These are phyloP conservation scores for Thripadectes ignobilis DNA, from an alignment of 2,797 vertebrate genomes.

Conservation along the genomic window DNA sequence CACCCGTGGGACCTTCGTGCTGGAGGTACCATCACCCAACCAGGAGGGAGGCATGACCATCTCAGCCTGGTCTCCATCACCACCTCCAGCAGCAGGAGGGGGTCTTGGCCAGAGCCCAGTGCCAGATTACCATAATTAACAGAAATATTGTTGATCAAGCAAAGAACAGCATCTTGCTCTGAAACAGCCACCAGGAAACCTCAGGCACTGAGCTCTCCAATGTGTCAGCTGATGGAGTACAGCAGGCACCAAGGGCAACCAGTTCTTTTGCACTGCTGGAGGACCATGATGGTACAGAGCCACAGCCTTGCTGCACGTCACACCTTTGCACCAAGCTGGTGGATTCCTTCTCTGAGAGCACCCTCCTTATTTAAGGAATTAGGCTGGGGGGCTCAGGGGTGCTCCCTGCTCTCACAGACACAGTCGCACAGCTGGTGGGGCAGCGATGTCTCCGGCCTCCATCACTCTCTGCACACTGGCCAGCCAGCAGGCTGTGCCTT, in stretches of 20 bases:
- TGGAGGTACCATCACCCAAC: background rate
- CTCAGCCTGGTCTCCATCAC: background rate
- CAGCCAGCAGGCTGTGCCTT: background rate
- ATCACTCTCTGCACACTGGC: background rate
- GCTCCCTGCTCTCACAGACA: accelerated
- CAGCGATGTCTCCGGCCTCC: background rate
- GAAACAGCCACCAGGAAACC: background rate
- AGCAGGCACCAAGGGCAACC: accelerated
- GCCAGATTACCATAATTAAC: background rate
- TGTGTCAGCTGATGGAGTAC: background rate
- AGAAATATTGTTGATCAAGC: background rate
- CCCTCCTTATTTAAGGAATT: background rate
- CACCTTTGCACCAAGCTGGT: background rate
- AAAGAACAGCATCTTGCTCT: background rate
- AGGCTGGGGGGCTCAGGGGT: background rate
- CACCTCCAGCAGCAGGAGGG: background rate
- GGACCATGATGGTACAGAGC: background rate
- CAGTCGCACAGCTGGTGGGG: background rate
- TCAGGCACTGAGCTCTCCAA: accelerated
- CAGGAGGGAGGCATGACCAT: background rate
- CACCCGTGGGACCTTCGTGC: no score
- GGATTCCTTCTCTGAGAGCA: background rate
- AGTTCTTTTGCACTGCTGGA: background rate
- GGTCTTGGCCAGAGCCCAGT: background rate
- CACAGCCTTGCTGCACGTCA: background rate